Base-by-base conservation (phyloP, 2,113 vertebrate genomes). In the Xyrauchen texanus region DNA sequence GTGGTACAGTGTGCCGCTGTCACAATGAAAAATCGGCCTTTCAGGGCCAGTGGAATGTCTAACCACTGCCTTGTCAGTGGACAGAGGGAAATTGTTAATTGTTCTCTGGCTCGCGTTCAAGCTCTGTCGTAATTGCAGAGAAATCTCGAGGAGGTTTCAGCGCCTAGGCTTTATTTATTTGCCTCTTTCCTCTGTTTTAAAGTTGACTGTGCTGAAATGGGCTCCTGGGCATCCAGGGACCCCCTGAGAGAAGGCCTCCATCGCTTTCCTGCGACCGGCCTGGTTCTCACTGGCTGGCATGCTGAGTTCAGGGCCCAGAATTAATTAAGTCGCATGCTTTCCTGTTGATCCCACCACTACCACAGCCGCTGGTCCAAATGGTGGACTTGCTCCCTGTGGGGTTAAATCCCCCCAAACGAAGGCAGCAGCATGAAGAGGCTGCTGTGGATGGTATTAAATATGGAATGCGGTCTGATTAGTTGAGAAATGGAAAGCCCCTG, bases 1-100 rank as follows among this genome's bases (percentile, higher is more conserved):
- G 88, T 79, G 76, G 88, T 92, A 91, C 88, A 90, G 90, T 91
- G 89, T 34, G 15, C 78, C 8, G 89, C 90, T 90, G 90, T 92
- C 86, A 90, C 88, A 84, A 88, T 91, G 92, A 93, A 91, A 92
- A 92, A 92, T 93, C 82, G 78, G 66, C 85, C 89, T 90, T 91
- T 91, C 88, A 91, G 82, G 83, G 85, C 79, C 80, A 46, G 6
- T 83, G 88, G 88, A 91, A 89, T 87, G 91, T 88, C 86, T 83
- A 71, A 76, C 71, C 55, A 79, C 79, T 85, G 80, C 85, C 86
- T 81, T 86, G 88, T 88, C 88, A 85, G 84, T 85, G 85, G 85
- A 89, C 84, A 86, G 72, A 78, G 86, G 82, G 79, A 75, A 81
- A 84, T 88, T 89, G 88, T 87, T 88, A 90, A 93, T 91, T 89